Evolutionary conservation across 1,140 invertebrate genomes (phyloP).

Genomic region (Bombus pascuorum): DNA sequence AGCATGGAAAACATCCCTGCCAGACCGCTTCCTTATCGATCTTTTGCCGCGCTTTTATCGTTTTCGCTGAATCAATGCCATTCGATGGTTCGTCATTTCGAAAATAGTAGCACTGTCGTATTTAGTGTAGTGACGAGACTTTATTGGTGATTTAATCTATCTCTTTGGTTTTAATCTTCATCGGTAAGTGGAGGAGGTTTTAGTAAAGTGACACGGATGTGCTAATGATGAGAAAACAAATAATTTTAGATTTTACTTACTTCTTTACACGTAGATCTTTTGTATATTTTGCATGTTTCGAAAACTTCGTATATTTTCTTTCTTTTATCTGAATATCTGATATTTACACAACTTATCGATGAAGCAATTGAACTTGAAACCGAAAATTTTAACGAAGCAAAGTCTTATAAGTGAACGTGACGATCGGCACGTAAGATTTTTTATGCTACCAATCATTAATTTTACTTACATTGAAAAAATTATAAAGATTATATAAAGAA

Average conservation of each 20-base stretch:
- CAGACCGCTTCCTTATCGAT: slow-evolving; percentile 22
- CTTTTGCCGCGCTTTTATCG: neutral
- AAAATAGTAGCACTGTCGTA: neutral
- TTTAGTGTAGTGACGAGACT: neutral
- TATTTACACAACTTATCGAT: neutral
- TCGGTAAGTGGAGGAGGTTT: neutral
- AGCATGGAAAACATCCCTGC: neutral
- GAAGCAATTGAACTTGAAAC: neutral
- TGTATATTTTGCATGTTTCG: neutral
- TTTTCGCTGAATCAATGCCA: neutral
- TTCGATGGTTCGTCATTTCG: neutral
- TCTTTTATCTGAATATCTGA: neutral
- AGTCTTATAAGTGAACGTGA: neutral
- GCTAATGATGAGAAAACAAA: neutral
- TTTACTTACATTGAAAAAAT: neutral
- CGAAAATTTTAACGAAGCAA: neutral
- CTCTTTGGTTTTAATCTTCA: neutral
- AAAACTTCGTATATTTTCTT: neutral
- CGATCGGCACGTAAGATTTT: slow-evolving; percentile 9
- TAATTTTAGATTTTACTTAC: neutral
- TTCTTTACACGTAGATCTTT: neutral
- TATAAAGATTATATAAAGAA: neutral
- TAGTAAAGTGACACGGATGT: neutral
- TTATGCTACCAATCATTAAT: neutral
- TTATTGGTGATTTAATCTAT: neutral